phyloP scores from a whole-genome alignment of 2,797 vertebrate species.

The Hirundo rustica region DNA sequence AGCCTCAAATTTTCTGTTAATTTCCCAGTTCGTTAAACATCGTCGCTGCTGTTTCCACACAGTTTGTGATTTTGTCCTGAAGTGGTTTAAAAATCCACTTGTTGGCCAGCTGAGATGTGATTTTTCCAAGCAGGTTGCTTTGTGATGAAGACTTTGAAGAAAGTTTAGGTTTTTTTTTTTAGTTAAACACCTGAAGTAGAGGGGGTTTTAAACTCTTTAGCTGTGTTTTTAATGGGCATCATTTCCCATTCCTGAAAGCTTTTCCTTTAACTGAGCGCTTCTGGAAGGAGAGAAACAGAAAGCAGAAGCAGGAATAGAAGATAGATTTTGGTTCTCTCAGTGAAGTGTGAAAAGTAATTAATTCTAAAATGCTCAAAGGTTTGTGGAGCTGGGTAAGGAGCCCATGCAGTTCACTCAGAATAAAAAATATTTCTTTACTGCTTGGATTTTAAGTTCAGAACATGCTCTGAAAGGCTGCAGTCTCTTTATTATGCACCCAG shows the following conservation, averaged over 20 bases:
- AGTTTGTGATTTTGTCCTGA: background rate
- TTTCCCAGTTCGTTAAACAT: background rate
- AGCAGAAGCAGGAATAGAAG: background rate
- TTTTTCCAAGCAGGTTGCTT: background rate
- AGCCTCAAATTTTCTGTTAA: background rate
- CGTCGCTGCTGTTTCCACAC: rapidly evolving
- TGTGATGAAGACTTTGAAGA: background rate
- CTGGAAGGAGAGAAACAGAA: background rate
- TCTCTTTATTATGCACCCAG: background rate
- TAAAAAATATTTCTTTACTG: background rate
- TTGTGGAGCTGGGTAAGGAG: background rate
- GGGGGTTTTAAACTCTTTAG: background rate
- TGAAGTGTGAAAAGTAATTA: background rate
- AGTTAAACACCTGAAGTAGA: background rate
- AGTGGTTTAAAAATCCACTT: background rate
- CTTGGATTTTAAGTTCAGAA: background rate
- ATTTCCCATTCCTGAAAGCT: background rate
- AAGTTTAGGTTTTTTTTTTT: background rate
- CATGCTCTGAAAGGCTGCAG: background rate
- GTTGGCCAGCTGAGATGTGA: rapidly evolving
- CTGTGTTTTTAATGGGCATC: background rate
- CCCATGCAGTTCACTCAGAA: background rate
- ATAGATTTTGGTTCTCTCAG: background rate
- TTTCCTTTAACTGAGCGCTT: background rate
- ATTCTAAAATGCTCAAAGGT: background rate